Percentiles rank a stretch among this genome's conserved stretches.
Evolutionary conservation across 2,888 invertebrate genomes (phyloP).

Genomic region (Pseudococcus jackbeardsleyi): DNA sequence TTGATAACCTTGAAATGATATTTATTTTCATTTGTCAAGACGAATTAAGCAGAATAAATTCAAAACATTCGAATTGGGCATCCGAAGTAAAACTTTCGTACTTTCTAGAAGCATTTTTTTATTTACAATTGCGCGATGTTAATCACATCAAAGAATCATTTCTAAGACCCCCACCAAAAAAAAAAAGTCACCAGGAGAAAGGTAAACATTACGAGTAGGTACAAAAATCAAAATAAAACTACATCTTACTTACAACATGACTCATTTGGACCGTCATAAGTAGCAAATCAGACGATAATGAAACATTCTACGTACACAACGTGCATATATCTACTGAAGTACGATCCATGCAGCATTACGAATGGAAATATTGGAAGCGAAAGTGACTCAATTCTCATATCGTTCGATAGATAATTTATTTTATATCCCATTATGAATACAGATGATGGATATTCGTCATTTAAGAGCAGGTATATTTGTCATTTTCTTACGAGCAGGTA

Average conservation of each 20-base stretch:
- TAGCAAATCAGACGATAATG: not conserved
- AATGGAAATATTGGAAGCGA: slow-evolving; percentile 42
- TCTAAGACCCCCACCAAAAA: too few relatives aligned
- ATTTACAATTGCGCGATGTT: too few relatives aligned
- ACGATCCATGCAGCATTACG: not conserved
- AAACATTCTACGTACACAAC: not conserved
- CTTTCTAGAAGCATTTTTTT: too few relatives aligned
- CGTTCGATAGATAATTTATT: slow-evolving; percentile 10
- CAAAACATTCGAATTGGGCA: too few relatives aligned
- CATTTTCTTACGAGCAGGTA: not conserved
- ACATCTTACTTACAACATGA: not conserved
- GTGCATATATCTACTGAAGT: not conserved
- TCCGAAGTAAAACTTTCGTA: too few relatives aligned
- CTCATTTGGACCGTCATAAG: not conserved
- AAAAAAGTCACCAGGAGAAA: too few relatives aligned
- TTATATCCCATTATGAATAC: slow-evolving; percentile 6
- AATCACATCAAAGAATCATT: too few relatives aligned
- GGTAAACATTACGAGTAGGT: too few relatives aligned
- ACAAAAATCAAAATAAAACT: too few relatives aligned
- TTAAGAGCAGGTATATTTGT: not conserved
- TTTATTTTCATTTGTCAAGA: too few relatives aligned
- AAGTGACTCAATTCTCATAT: slow-evolving; percentile 51
- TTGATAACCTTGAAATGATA: too few relatives aligned
- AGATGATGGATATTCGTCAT: not conserved
- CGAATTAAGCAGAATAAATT: too few relatives aligned